Percentiles rank a stretch among this genome's conserved stretches.
These are phyloP conservation scores for Trimorus sp. DNA, from an alignment of 2,888 invertebrate genomes.

Conservation along the genomic window DNA sequence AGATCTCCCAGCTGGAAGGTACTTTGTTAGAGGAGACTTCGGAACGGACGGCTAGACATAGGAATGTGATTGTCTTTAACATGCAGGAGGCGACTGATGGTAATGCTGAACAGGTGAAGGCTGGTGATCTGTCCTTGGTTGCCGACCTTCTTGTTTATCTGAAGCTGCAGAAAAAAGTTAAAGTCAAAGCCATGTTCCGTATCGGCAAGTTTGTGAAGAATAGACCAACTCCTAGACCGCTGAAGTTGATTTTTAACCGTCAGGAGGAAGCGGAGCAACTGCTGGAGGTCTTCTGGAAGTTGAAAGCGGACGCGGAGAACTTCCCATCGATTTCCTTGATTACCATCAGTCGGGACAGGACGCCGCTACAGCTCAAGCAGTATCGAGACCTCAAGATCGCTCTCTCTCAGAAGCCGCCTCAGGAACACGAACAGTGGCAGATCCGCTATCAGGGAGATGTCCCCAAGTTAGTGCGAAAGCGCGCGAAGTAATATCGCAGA, in stretches of 20 bases:
- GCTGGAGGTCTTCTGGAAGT: constrained; percentile 1
- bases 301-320: not conserved
- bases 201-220: not conserved
- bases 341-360: not conserved
- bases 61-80: too few relatives aligned
- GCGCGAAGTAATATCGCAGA: too few relatives aligned
- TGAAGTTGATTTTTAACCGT: constrained; percentile 6
- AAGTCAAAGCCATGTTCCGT: not conserved
- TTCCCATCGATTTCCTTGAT: not conserved
- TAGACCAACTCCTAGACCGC: not conserved
- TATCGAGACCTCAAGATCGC: not conserved
- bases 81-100: too few relatives aligned
- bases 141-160: too few relatives aligned
- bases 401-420: not conserved
- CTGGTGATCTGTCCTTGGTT: too few relatives aligned
- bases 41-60: too few relatives aligned
- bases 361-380: not conserved
- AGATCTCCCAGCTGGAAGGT: too few relatives aligned
- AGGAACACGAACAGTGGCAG: constrained; percentile 2
- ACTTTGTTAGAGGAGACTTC: too few relatives aligned
- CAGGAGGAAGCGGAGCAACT: constrained; percentile 9
- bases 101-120: too few relatives aligned
- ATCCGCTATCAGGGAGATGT: not conserved
- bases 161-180: too few relatives aligned
- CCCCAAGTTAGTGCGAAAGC: not conserved